Base-by-base conservation (phyloP, 2,113 vertebrate species). In the Hypanus sabinus region DNA sequence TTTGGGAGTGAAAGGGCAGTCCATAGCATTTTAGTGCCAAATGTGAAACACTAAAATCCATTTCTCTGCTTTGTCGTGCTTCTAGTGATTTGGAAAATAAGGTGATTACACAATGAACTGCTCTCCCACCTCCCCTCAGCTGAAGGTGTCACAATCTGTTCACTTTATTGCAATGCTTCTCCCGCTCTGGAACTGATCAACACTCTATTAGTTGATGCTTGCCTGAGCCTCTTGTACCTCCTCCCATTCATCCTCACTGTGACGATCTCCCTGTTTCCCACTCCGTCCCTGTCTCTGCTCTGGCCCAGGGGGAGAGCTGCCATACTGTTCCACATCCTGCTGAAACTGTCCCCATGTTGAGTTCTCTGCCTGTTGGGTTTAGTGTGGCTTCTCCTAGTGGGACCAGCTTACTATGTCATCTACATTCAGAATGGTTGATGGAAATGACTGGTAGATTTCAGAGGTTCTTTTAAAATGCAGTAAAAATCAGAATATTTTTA, bases 401-500 rank as follows among this genome's bases (percentile, higher is more conserved):
- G n/a, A 65, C 18, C 3, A 1, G 20, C 18, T 24, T 73, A 20
- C 71, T 22, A 24, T 73, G 18, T 22, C 71, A 24, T 73, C 71
- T 2, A 73, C 71, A 73, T 73, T 24, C 22, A 30, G 16, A 88
- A 88, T 65, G 10, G 36, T 0, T 7, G n/a, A 60, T 65, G 62
- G 62, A 33, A 90, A 68, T 62, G n/a, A 33, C 30, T 20, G n/a
- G 7, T 33, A 65, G n/a, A 65, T 68, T 33, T 36, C 62, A 68
- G 85, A 16, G n/a, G 22, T 18, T 16, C 38, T 90, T 68, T 33
- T n/a, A 33, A 81, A 16, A 33, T 27, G n/a, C 10, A 6, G 62
- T 62, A n/a, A 88, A 88, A 62, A 88, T 88, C 30, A 88, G 83
- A 88, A 27, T 14, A 90, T 33, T 90, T 90, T 90, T 20, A 33